Conservation (phyloP, 2,113 vertebrate genomes). For the Brachypodius melanocephalos region DNA sequence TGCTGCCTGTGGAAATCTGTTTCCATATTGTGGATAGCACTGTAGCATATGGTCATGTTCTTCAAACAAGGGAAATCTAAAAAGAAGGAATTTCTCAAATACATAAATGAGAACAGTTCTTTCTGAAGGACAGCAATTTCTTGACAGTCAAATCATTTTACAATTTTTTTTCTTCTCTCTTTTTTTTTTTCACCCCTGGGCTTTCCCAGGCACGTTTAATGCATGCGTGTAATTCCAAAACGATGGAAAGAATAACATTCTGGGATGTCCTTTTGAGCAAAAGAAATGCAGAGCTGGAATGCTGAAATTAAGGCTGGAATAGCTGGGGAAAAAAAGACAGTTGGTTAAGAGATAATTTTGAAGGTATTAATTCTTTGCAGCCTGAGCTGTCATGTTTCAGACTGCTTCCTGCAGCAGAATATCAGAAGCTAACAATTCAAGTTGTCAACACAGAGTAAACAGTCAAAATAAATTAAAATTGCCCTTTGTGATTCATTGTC, state of each 20-base stretch:
- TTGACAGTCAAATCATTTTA: conserved; percentile 4
- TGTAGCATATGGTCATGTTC: neutral
- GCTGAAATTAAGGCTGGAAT: conserved; percentile 2
- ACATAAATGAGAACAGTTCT: neutral
- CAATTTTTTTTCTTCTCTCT: neutral
- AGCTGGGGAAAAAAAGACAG: neutral
- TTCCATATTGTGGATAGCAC: neutral
- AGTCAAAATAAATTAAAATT: conserved; percentile 42
- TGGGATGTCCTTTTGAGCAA: conserved; percentile 32
- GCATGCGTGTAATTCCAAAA: conserved; percentile 22
- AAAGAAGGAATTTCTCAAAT: neutral
- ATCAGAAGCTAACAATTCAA: neutral
- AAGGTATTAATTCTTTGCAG: neutral
- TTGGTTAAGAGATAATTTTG: conserved; percentile 10
- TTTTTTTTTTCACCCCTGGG: neutral
- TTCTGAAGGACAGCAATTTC: neutral
- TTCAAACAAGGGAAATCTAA: neutral
- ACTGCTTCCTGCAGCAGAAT: neutral
- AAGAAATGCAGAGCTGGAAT: conserved; percentile 11
- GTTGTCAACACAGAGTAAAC: conserved; percentile 1
- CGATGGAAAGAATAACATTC: conserved; percentile 47
- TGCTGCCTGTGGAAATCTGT: neutral
- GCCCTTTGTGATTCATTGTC: neutral
- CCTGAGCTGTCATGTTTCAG: neutral
- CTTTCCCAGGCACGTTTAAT: neutral